phyloP scores from a whole-genome alignment of 1,140 invertebrate genomes.

The Steinernema khuongi region DNA sequence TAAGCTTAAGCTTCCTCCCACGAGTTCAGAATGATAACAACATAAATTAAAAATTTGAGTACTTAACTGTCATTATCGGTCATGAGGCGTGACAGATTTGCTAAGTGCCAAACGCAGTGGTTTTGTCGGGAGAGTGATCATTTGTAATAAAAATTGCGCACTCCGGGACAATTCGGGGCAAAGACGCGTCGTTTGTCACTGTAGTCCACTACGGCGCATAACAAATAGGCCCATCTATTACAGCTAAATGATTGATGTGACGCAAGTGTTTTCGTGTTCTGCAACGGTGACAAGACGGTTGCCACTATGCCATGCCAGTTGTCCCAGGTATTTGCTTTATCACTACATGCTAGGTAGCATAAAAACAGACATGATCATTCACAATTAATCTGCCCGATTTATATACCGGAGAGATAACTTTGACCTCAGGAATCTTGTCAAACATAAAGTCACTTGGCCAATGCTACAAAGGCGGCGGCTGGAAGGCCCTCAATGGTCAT shows the following conservation, averaged over 20 bases:
- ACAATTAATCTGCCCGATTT: neutral
- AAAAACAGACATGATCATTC: neutral
- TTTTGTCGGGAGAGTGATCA: neutral
- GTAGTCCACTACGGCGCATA: conserved; percentile 15
- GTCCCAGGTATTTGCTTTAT: neutral
- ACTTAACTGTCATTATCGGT: too few species aligned
- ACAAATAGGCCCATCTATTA: conserved; percentile 13
- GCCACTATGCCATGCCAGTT: neutral
- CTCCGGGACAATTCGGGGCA: conserved; percentile 12
- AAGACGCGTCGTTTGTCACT: conserved; percentile 12
- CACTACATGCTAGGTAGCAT: neutral
- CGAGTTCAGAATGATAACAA: too few species aligned
- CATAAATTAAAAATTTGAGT: too few species aligned
- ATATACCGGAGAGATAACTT: neutral
- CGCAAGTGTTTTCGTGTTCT: conserved; percentile 15
- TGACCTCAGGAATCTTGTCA: too few species aligned
- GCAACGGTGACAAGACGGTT: neutral
- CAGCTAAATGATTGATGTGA: conserved; percentile 13
- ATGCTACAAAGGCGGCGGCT: too few species aligned
- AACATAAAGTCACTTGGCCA: too few species aligned
- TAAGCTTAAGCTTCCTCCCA: too few species aligned
- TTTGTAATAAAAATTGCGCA: conserved; percentile 11
- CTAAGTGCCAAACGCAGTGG: neutral
- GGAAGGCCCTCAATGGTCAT: too few species aligned
- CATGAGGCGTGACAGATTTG: neutral